Percentiles rank a stretch among this genome's conserved stretches.
These are phyloP conservation scores for Gorsachius goisagi DNA, from an alignment of 2,113 vertebrate species.

Conservation along the genomic window DNA sequence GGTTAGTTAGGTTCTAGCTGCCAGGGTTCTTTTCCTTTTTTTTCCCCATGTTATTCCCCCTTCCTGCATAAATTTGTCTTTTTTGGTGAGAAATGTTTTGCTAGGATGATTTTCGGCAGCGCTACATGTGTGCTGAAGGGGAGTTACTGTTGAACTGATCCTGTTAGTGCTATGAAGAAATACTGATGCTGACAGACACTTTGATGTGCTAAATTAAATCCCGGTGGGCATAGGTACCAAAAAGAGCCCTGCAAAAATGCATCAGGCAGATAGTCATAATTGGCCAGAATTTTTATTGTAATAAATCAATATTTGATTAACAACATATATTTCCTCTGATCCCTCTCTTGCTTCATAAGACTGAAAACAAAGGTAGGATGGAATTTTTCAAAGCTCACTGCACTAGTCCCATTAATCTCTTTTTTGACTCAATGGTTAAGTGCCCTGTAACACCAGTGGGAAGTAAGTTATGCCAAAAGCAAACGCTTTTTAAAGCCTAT, in stretches of 20 bases:
- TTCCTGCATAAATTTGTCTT: background rate
- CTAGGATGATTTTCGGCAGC: background rate
- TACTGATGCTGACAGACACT: background rate
- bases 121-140: background rate
- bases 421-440: background rate
- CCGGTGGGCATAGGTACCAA: background rate
- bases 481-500: background rate
- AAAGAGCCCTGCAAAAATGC: background rate
- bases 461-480: background rate
- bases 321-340: background rate
- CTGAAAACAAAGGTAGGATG: background rate
- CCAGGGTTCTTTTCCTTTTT: background rate
- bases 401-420: background rate
- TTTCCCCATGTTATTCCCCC: background rate
- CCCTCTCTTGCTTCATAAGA: background rate
- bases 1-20: background rate
- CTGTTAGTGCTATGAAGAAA: background rate
- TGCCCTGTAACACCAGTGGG: background rate
- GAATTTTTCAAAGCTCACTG: background rate
- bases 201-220: background rate
- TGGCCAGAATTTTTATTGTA: background rate
- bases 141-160: background rate
- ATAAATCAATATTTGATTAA: background rate
- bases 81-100: background rate
- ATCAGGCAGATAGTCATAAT: background rate